Conservation (phyloP, 2,113 vertebrate species). For the Tachuris rubrigastra region DNA sequence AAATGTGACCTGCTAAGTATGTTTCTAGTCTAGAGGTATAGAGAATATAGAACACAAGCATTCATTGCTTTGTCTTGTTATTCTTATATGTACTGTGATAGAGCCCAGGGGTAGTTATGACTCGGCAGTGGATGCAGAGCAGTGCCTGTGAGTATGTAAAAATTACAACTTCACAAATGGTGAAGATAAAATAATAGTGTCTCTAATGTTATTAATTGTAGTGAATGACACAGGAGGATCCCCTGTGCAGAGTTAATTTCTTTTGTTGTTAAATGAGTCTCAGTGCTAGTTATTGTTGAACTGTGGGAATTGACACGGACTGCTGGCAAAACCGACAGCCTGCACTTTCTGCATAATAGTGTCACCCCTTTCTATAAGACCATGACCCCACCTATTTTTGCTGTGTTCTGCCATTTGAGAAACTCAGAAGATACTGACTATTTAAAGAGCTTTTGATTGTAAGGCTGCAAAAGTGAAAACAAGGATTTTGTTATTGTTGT, state of each 20-base stretch:
- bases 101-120: neutral
- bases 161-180: neutral
- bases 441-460: neutral
- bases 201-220: conserved; percentile 36
- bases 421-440: neutral
- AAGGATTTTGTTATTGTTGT: neutral
- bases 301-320: neutral
- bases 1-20: neutral
- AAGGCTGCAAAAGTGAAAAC: neutral
- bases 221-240: conserved; percentile 4
- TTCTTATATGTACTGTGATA: rapidly evolving
- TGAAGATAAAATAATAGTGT: conserved; percentile 34
- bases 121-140: neutral
- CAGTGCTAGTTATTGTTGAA: conserved; percentile 27
- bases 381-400: neutral
- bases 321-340: neutral
- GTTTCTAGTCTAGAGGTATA: neutral
- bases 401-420: neutral
- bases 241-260: neutral
- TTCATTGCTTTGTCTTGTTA: neutral
- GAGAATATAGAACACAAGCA: neutral
- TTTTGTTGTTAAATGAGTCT: conserved; percentile 43
- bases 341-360: neutral
- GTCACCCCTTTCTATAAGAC: neutral
- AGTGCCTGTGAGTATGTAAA: neutral